Percentiles rank a stretch among this genome's conserved stretches.
Conservation (phyloP, 2,888 invertebrate species). For the Heliconius hortense region DNA sequence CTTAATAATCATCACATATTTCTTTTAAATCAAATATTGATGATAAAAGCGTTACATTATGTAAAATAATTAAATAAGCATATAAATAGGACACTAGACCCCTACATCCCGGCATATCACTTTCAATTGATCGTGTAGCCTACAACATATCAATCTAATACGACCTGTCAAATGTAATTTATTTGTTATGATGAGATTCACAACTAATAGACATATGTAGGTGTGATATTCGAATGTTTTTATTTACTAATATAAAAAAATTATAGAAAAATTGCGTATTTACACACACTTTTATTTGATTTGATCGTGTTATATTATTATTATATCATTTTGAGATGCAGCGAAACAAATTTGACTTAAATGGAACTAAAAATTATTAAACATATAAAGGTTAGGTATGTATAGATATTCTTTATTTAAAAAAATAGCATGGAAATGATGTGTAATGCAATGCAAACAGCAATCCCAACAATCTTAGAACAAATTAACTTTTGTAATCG, state of each 20-base stretch:
- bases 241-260: neutral
- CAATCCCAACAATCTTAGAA: constrained; percentile 40
- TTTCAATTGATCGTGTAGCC: constrained; percentile 72
- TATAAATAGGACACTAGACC: constrained; percentile 71
- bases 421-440: neutral
- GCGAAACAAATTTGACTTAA: too few relatives aligned
- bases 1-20: neutral
- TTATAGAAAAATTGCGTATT: neutral
- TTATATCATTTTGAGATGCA: too few relatives aligned
- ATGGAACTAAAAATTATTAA: too few relatives aligned
- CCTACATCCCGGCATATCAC: constrained; percentile 74
- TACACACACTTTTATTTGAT: neutral
- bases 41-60: neutral
- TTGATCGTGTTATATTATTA: too few relatives aligned
- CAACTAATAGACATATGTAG: too few relatives aligned
- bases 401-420: neutral
- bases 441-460: neutral
- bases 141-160: constrained; percentile 73
- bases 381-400: neutral
- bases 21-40: neutral
- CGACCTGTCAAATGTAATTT: constrained; percentile 73
- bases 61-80: constrained; percentile 47
- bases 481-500: constrained; percentile 9
- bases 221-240: too few relatives aligned
- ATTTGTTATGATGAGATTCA: constrained; percentile 50